These are phyloP conservation scores for Euborellia annulipes DNA, from an alignment of 1,140 invertebrate genomes.

Conservation along the genomic window DNA sequence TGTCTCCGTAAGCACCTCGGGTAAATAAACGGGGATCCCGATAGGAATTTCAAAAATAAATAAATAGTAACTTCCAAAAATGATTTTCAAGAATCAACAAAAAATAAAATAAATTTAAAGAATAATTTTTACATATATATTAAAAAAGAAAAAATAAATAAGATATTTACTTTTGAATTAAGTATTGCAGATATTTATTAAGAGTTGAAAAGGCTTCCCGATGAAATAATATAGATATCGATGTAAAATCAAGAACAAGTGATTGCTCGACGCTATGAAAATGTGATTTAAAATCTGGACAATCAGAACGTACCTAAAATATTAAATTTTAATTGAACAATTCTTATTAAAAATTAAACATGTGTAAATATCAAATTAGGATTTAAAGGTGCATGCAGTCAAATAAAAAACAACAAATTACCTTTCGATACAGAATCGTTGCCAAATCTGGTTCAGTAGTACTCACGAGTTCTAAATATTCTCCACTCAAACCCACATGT, in stretches of 20 bases:
- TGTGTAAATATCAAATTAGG: constrained; percentile 7
- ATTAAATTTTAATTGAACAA: no score
- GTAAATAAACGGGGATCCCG: no score
- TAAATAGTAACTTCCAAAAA: no score
- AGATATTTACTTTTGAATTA: constrained; percentile 26
- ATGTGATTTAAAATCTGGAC: constrained; percentile 65
- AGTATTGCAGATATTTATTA: constrained; percentile 39
- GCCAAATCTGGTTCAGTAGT: constrained; percentile 45
- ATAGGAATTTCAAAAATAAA: no score
- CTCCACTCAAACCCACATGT: constrained; percentile 52
- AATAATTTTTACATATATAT: no score
- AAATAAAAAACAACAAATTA: no score
- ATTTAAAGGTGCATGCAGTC: neutral
- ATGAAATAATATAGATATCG: constrained; percentile 48
- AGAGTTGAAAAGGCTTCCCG: constrained; percentile 54
- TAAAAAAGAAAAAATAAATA: no score
- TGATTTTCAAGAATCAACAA: no score
- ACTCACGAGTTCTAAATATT: constrained; percentile 59
- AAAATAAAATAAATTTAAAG: no score
- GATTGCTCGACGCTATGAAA: constrained; percentile 70
- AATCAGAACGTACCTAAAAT: constrained; percentile 51
- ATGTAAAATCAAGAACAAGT: constrained; percentile 50
- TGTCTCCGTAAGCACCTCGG: no score
- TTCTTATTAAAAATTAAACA: constrained; percentile 3
- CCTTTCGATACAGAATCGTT: constrained; percentile 60